phyloP scores from a whole-genome alignment of 1,140 invertebrate species.

The Drosophila nannoptera region DNA sequence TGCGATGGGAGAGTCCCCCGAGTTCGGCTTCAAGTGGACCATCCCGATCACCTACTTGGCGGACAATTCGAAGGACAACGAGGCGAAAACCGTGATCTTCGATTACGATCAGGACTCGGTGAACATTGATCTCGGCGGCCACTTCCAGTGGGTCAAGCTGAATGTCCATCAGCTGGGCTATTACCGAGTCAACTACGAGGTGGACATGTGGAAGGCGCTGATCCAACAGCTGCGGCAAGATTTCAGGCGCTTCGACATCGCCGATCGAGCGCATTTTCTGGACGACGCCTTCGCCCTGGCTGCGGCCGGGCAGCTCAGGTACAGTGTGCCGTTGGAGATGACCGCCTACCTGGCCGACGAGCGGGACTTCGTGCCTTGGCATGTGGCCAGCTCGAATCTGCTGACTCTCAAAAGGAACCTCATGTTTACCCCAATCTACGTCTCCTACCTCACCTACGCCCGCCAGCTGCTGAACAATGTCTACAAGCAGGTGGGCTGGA shows the following conservation, averaged over 20 bases:
- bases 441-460: conserved; percentile 83
- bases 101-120: conserved; percentile 22
- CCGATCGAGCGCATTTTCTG: conserved; percentile 90
- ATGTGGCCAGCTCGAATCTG: conserved; percentile 82
- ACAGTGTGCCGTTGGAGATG: conserved; percentile 84
- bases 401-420: conserved; percentile 81
- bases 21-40: conserved; percentile 87
- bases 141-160: conserved; percentile 88
- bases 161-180: conserved; percentile 91
- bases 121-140: conserved; percentile 4
- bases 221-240: conserved; percentile 80
- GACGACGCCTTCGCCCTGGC: conserved; percentile 93
- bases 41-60: conserved; percentile 86
- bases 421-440: conserved; percentile 81
- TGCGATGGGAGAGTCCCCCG: conserved; percentile 80
- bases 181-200: conserved; percentile 91
- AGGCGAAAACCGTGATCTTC: conserved; percentile 65
- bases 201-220: conserved; percentile 84
- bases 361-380: conserved; percentile 86
- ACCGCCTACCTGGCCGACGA: conserved; percentile 85
- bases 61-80: conserved; percentile 79
- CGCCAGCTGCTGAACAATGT: conserved; percentile 79
- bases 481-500: conserved; percentile 82
- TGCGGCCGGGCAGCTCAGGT: conserved; percentile 83
- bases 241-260: conserved; percentile 81